These are phyloP conservation scores for Epizoanthus ramosus DNA, from an alignment of 92 coral and sea anemone genomes.

Conservation along the genomic window DNA sequence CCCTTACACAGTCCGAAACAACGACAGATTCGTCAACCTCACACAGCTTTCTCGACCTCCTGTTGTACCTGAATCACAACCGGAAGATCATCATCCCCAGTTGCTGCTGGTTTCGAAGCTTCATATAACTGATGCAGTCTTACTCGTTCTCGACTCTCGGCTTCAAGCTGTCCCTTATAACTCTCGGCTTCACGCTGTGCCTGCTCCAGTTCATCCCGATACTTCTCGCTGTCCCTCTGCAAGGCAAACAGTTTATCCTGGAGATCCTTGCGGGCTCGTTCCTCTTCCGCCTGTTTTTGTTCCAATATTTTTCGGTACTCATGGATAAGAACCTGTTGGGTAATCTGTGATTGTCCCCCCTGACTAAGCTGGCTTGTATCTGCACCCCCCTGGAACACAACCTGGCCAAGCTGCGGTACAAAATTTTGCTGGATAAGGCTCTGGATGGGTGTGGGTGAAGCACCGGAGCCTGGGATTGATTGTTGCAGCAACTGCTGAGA, in stretches of 20 bases:
- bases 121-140: conserved; percentile 76
- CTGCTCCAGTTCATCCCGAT: conserved; percentile 83
- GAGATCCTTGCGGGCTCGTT: conserved; percentile 80
- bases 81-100: conserved; percentile 18
- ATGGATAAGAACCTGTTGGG: conserved; percentile 67
- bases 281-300: conserved; percentile 85
- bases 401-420: conserved; percentile 71
- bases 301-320: conserved; percentile 90
- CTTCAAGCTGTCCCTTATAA: conserved; percentile 87
- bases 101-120: conserved; percentile 50
- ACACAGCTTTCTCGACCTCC: conserved; percentile 20
- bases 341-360: conserved; percentile 17
- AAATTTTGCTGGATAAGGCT: conserved; percentile 64
- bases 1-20: background rate
- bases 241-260: conserved; percentile 86
- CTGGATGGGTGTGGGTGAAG: conserved; percentile 41
- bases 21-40: background rate
- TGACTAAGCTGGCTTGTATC: conserved; percentile 2
- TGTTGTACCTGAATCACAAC: background rate
- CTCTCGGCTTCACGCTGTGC: conserved; percentile 96
- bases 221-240: conserved; percentile 91
- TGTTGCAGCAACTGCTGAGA: conserved; percentile 89
- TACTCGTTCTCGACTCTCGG: conserved; percentile 72
- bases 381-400: conserved; percentile 39
- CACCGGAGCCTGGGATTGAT: conserved; percentile 78